Evolutionary conservation across 2,888 invertebrate species (phyloP).

Genomic region (Mythimna impura): DNA sequence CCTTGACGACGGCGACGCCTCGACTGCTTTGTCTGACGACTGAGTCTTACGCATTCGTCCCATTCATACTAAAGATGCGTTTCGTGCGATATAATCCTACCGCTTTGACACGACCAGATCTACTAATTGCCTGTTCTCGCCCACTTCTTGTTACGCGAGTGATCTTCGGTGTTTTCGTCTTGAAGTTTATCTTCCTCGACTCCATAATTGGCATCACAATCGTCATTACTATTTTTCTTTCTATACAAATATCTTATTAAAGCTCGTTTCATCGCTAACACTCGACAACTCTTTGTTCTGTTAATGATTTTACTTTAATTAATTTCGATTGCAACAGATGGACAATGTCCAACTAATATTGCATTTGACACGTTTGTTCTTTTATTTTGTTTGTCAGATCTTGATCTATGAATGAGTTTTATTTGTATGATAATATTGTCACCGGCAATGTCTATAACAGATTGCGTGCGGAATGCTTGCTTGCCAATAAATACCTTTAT

Average conservation of each 20-base stretch:
- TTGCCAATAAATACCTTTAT: slow-evolving; percentile 77
- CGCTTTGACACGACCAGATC: slow-evolving; percentile 77
- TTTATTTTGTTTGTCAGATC: slow-evolving; percentile 52
- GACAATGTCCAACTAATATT: slow-evolving; percentile 58
- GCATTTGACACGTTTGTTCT: slow-evolving; percentile 45
- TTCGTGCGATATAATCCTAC: slow-evolving; percentile 75
- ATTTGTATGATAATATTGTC: slow-evolving; percentile 57
- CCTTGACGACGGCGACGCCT: slow-evolving; percentile 74
- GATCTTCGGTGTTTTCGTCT: slow-evolving; percentile 73
- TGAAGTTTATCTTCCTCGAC: slow-evolving; percentile 72
- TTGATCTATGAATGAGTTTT: slow-evolving; percentile 51
- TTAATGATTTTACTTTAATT: slow-evolving; percentile 57
- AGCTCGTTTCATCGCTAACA: slow-evolving; percentile 51
- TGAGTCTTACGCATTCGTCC: slow-evolving; percentile 69
- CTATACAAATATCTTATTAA: slow-evolving; percentile 59
- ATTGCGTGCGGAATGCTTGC: slow-evolving; percentile 83
- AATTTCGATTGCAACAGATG: slow-evolving; percentile 62
- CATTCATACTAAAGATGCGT: slow-evolving; percentile 77
- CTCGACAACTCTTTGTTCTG: slow-evolving; percentile 64
- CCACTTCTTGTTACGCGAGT: slow-evolving; percentile 77
- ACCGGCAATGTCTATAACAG: slow-evolving; percentile 55
- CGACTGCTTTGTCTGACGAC: slow-evolving; percentile 75
- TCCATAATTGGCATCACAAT: slow-evolving; percentile 78
- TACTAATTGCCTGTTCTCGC: slow-evolving; percentile 82
- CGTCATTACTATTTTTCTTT: slow-evolving; percentile 73